Evolutionary conservation across 2,113 vertebrate species (phyloP).

Genomic region (Lepus europaeus): DNA sequence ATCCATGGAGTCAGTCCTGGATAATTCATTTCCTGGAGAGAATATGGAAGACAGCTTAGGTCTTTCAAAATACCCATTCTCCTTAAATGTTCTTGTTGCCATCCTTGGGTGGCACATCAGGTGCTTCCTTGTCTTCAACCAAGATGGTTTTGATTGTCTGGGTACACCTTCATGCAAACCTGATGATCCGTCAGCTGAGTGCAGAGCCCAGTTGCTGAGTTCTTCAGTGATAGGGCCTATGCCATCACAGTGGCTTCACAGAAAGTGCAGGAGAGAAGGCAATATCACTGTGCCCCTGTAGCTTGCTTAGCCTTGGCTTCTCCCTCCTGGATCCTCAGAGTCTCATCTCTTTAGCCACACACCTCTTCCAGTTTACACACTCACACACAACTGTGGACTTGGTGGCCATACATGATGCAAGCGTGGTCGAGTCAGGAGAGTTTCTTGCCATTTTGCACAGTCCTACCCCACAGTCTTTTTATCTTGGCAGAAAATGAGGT

Average conservation of each 20-base stretch:
- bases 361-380: too few species aligned
- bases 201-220: neutral
- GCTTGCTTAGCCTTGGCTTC: neutral
- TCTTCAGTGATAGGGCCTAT: neutral
- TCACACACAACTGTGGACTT: neutral
- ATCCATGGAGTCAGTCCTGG: neutral
- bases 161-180: neutral
- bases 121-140: neutral
- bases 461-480: neutral
- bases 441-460: neutral
- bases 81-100: neutral
- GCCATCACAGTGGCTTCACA: neutral
- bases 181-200: neutral
- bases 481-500: neutral
- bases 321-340: neutral
- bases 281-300: too few species aligned
- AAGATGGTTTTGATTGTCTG: too few species aligned
- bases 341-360: neutral
- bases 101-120: neutral
- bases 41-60: neutral
- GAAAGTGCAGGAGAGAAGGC: neutral
- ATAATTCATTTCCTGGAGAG: neutral
- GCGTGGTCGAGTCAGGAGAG: neutral
- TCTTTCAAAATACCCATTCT: neutral
- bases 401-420: fast-evolving